Base-by-base conservation (phyloP, 1,140 invertebrate species). In the Ostrea edulis region DNA sequence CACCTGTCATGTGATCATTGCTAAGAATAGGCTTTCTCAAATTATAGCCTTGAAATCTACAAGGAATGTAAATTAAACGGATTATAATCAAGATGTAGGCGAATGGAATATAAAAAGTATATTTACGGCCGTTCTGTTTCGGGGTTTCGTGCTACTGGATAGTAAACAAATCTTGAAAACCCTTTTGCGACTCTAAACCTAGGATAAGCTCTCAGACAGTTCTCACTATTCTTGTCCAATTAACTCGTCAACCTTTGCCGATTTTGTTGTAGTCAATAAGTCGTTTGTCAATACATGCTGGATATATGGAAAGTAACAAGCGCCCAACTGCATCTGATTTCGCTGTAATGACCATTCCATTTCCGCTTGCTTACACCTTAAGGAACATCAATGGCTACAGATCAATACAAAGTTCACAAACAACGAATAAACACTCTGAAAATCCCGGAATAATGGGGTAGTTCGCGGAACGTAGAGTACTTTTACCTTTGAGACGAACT, bases 221-320 rank as follows among this genome's bases (percentile, higher is more conserved):
- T 20, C 22, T 12, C 25, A 22, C 29, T 35, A 35, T 77, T 77
- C 68, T 77, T 77, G 9, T 77, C 68, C 25, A 77, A 77, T 77
- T 77, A 77, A 77, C 22, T 11, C 25, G 22, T 77, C 68, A 77
- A 77, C 29, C 68, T 35, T 77, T 77, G 68, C 25, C 8, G 29
- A 77, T 35, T 29, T 77, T 11, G 68, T 35, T 25, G 68, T 35
- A 77, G 68, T 77, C 68, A 77, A 77, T 77, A 77, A 77, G 25
- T 14, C 29, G 68, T 77, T 77, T 77, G 68, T 29, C 68, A 7
- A 62, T 77, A 5, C 22, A 25, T 14, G 25, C 17, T 62, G 17
- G 17, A 62, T 62, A 62, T 62, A 20, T 62, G 55, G 22, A 29
- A 35, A 71, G 68, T 25, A 29, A 77, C 22, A 35, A 29, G 65